Conservation (phyloP, 2,797 vertebrate species). For the Ciconia nigra region DNA sequence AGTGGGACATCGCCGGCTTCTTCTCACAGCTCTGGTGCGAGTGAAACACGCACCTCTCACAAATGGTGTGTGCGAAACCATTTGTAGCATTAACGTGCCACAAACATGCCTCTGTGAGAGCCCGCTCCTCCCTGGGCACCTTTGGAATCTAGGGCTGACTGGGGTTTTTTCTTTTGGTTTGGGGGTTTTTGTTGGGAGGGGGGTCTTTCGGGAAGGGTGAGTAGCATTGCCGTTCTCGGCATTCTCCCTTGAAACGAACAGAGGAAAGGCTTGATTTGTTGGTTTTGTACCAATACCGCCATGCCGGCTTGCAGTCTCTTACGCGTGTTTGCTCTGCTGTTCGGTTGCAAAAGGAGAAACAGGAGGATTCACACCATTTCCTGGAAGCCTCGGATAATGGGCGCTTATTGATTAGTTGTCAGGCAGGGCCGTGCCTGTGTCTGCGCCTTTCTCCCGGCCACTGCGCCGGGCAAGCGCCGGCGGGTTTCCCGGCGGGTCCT, state of each 20-base stretch:
- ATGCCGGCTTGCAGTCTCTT: background rate
- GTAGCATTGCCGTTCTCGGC: background rate
- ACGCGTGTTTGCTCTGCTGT: background rate
- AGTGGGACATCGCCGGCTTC: background rate
- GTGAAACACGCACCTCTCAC: too few species aligned
- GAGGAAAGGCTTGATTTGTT: background rate
- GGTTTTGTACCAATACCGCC: background rate
- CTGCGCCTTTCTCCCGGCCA: background rate
- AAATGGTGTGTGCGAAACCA: background rate
- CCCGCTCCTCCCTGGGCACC: background rate
- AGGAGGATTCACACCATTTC: background rate
- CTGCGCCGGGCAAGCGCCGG: background rate
- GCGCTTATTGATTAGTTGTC: slow-evolving; percentile 18
- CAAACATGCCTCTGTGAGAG: background rate
- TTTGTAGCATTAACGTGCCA: background rate
- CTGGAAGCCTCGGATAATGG: slow-evolving; percentile 22
- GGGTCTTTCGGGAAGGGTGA: background rate
- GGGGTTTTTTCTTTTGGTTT: background rate
- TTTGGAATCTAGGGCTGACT: background rate
- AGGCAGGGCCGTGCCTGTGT: background rate
- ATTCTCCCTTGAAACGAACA: background rate
- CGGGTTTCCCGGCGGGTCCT: too few species aligned
- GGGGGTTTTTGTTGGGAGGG: background rate
- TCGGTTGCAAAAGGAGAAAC: background rate
- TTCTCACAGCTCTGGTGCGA: background rate